Base-by-base conservation (phyloP, 2,888 invertebrate genomes). In the Plebejus melissa region DNA sequence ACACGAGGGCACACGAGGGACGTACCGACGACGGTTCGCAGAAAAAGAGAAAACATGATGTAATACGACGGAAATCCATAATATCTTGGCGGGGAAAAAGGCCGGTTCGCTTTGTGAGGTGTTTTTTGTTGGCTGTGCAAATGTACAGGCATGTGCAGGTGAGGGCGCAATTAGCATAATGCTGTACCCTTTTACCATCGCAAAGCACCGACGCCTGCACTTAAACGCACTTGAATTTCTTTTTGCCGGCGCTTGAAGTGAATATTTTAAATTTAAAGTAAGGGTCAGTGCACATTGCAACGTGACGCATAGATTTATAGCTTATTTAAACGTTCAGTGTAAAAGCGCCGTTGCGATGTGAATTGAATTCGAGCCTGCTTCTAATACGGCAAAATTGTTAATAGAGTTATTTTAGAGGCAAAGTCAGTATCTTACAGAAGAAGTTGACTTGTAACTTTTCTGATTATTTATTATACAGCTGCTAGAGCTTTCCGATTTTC, bases 31-130 rank as follows among this genome's bases (percentile, higher is more conserved):
- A 22, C 72, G 76, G 77, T 81, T 81, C 79, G 76, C 78, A 80
- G 81, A 80, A 81, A 81, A 46, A 79, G 76, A 77, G 77, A 80
- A 80, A 80, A 81, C 80, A 77, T 77, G 77, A 76, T 77, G 76
- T 71, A 54, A 65, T 57, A 38, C 80, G 77, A 80, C 81, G 82
- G 82, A 82, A 82, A 82, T 79, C 79, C 80, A 80, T 80, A 78
- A 78, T 79, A 79, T 76, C 78, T 78, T 78, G 79, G 76, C 76
- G 76, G 79, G 80, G 78, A 77, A 79, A 80, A 80, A 80, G 80
- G 28, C 75, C 78, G 76, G 81, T 80, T 80, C 80, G 81, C 82
- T 82, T 82, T 82, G 82, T 80, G 77, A 79, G 79, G 80, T 79
- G 77, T 79, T 80, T 80, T 80, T 80, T 80, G 76, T 74, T 71